These are phyloP conservation scores for Venturia canescens DNA, from an alignment of 1,140 invertebrate species.

Conservation along the genomic window DNA sequence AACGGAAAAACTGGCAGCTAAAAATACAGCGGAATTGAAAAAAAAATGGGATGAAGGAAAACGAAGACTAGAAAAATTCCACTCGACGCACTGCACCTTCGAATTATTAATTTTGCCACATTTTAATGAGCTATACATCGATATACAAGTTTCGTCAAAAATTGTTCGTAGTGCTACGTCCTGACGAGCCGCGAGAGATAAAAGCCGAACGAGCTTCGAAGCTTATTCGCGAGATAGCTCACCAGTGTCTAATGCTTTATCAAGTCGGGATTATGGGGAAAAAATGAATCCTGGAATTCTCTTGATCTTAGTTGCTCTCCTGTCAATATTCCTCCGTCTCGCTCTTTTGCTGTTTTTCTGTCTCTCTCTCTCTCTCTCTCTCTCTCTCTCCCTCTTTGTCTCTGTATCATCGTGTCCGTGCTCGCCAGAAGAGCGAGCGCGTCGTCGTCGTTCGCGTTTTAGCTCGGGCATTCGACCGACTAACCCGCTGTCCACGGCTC, in stretches of 20 bases:
- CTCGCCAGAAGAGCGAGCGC: constrained; percentile 13
- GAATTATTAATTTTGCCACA: background rate
- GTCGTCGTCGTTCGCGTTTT: constrained; percentile 23
- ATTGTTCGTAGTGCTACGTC: background rate
- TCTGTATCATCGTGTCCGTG: background rate
- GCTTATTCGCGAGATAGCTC: background rate
- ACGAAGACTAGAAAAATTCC: too few species aligned
- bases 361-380: background rate
- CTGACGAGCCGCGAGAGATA: constrained; percentile 35
- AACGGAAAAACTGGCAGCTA: too few species aligned
- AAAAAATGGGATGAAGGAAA: too few species aligned
- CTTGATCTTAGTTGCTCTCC: background rate
- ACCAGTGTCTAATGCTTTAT: background rate
- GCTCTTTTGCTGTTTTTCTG: background rate
- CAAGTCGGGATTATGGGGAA: background rate
- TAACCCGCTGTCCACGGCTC: background rate
- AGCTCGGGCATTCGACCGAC: constrained; percentile 23
- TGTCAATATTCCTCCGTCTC: background rate
- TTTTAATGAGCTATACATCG: too few species aligned
- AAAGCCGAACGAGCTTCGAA: background rate
- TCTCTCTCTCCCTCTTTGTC: background rate
- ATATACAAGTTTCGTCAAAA: too few species aligned
- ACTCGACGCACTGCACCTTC: too few species aligned
- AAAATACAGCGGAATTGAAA: too few species aligned
- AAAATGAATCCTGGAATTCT: constrained; percentile 13